These are phyloP conservation scores for Anguilla anguilla DNA, from an alignment of 2,797 vertebrate species.

Conservation along the genomic window DNA sequence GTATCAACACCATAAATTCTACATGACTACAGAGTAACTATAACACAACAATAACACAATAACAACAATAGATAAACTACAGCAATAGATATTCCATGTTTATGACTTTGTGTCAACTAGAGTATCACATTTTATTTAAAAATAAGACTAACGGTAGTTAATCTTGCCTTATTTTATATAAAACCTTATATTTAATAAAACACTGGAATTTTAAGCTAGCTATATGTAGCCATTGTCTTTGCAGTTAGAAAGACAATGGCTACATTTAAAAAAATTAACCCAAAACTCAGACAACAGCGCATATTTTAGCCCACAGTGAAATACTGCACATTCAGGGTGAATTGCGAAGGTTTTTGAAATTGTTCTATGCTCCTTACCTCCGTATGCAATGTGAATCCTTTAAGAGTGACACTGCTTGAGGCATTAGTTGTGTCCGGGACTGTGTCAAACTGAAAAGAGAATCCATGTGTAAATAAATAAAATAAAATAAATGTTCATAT, in stretches of 20 bases:
- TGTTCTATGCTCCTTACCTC: slow-evolving; percentile 78
- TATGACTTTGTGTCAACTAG: too few relatives aligned
- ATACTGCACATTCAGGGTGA: neutral
- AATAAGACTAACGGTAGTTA: too few relatives aligned
- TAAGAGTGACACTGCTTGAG: slow-evolving; percentile 88
- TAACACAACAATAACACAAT: too few relatives aligned
- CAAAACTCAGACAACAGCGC: neutral
- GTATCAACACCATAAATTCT: too few relatives aligned
- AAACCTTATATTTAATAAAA: neutral
- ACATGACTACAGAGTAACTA: too few relatives aligned
- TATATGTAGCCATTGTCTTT: too few relatives aligned
- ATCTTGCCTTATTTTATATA: too few relatives aligned
- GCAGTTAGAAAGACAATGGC: too few relatives aligned
- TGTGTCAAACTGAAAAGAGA: slow-evolving; percentile 83
- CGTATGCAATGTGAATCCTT: slow-evolving; percentile 86
- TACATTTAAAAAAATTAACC: neutral
- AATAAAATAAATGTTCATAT: neutral
- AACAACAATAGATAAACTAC: too few relatives aligned
- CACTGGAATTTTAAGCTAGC: neutral
- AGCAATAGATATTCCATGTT: too few relatives aligned
- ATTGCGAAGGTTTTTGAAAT: neutral
- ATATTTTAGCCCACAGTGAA: neutral
- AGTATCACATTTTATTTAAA: too few relatives aligned
- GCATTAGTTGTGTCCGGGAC: slow-evolving; percentile 83
- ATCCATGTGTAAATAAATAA: neutral